Conservation (phyloP, 1,140 invertebrate species). For the Solenopsis invicta region DNA sequence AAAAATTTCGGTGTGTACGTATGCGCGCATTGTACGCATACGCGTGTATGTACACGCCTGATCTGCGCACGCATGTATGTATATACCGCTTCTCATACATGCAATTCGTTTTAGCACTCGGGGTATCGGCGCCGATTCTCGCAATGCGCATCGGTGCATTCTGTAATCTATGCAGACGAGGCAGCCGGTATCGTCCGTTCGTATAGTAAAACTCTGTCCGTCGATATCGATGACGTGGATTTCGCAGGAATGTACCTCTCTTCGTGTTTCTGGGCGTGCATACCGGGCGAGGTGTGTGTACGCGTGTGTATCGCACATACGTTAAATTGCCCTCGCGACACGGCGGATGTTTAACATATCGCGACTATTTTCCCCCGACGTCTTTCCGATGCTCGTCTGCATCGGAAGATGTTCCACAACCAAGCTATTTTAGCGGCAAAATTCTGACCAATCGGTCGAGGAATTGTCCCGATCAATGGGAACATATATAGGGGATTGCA, state of each 20-base stretch:
- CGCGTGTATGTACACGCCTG: not conserved
- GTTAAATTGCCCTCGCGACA: slow-evolving; percentile 42
- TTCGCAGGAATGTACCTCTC: slow-evolving; percentile 46
- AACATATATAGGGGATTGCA: not conserved
- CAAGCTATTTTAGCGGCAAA: slow-evolving; percentile 34
- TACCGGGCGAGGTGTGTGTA: slow-evolving; percentile 1
- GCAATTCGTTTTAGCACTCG: slow-evolving; percentile 66
- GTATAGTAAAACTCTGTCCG: slow-evolving; percentile 51
- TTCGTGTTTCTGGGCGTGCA: slow-evolving; percentile 38
- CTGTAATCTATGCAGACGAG: slow-evolving; percentile 46
- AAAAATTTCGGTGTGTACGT: not conserved
- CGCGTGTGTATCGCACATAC: slow-evolving; percentile 25
- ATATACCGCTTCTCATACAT: slow-evolving; percentile 28
- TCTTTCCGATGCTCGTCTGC: slow-evolving; percentile 18
- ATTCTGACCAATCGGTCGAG: slow-evolving; percentile 43
- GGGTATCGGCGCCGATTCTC: slow-evolving; percentile 57
- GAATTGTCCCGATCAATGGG: slow-evolving; percentile 32
- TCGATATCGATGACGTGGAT: slow-evolving; percentile 59
- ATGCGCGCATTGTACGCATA: not conserved
- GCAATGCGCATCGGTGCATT: slow-evolving; percentile 3
- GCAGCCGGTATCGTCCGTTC: slow-evolving; percentile 25
- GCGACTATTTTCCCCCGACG: slow-evolving; percentile 34
- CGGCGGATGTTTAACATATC: slow-evolving; percentile 47
- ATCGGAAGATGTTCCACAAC: slow-evolving; percentile 34
- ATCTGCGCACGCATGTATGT: not conserved